Evolutionary conservation across 2,888 invertebrate genomes (phyloP).

Genomic region (Pharmacophagus antenor): DNA sequence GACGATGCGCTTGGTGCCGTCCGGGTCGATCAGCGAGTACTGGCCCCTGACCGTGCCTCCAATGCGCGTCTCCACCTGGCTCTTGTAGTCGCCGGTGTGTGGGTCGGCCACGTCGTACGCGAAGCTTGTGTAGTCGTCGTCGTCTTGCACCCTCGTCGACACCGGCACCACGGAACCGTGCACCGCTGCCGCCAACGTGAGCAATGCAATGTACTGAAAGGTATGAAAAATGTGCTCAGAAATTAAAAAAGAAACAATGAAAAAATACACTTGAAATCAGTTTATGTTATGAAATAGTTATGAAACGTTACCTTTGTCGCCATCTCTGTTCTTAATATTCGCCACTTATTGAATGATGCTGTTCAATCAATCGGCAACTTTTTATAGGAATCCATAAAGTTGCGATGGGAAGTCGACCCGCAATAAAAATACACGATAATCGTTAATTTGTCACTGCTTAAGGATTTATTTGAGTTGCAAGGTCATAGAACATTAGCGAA

Average conservation of each 20-base stretch:
- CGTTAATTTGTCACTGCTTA: too few relatives aligned
- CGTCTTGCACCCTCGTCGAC: conserved; percentile 56
- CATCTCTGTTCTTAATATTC: background rate
- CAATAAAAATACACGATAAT: background rate
- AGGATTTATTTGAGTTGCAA: too few relatives aligned
- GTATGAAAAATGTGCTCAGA: background rate
- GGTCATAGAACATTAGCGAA: too few relatives aligned
- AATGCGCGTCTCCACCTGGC: conserved; percentile 73
- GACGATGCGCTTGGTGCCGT: conserved; percentile 77
- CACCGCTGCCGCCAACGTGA: conserved; percentile 63
- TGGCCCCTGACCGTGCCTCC: conserved; percentile 75
- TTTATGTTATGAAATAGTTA: background rate
- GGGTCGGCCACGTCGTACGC: conserved; percentile 78
- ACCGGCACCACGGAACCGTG: conserved; percentile 74
- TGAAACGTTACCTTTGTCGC: conserved; percentile 6
- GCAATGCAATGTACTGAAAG: conserved; percentile 66
- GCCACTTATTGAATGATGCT: conserved; percentile 2
- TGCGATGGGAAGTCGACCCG: conserved; percentile 8
- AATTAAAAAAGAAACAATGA: too few relatives aligned
- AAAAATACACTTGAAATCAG: too few relatives aligned
- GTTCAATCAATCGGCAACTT: background rate
- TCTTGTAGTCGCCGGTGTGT: conserved; percentile 79
- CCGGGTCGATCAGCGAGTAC: conserved; percentile 77
- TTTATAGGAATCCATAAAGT: conserved; percentile 9
- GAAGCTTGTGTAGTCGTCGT: conserved; percentile 66